Percentiles rank a stretch among this genome's conserved stretches.
phyloP scores from a whole-genome alignment of 2,888 invertebrate genomes.

The Myopa tessellatipennis region DNA sequence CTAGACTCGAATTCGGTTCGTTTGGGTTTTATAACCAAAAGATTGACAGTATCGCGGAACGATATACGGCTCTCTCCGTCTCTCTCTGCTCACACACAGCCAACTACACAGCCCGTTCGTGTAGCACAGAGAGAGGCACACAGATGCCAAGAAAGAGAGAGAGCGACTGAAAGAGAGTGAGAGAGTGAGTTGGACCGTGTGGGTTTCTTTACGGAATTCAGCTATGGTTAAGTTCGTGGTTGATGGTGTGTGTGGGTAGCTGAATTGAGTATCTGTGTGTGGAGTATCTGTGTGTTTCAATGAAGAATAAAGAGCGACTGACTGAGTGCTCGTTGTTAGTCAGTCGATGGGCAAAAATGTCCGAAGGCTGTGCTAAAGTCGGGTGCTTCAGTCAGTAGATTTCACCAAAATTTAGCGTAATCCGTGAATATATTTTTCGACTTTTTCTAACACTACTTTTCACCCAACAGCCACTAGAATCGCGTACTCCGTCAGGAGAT shows the following conservation, averaged over 20 bases:
- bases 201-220: not conserved
- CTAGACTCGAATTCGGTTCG: conserved; percentile 51
- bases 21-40: conserved; percentile 45
- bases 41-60: conserved; percentile 33
- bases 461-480: no score
- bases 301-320: not conserved
- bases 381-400: not conserved
- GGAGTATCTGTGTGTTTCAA: not conserved
- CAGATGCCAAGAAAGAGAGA: not conserved
- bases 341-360: not conserved
- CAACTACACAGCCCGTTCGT: not conserved
- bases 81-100: not conserved
- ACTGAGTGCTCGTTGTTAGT: not conserved
- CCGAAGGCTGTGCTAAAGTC: not conserved
- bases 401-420: no score
- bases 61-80: conserved; percentile 41
- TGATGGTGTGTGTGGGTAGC: not conserved
- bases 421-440: no score
- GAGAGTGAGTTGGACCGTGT: not conserved
- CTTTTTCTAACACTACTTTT: no score
- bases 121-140: not conserved
- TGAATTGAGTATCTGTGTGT: not conserved
- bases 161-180: not conserved
- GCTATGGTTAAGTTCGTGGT: not conserved
- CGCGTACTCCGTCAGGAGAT: no score